Evolutionary conservation across 2,797 vertebrate species (phyloP), one percentile per base, ranked within the genome.

Genomic region (Orestias chungarensis): DNA sequence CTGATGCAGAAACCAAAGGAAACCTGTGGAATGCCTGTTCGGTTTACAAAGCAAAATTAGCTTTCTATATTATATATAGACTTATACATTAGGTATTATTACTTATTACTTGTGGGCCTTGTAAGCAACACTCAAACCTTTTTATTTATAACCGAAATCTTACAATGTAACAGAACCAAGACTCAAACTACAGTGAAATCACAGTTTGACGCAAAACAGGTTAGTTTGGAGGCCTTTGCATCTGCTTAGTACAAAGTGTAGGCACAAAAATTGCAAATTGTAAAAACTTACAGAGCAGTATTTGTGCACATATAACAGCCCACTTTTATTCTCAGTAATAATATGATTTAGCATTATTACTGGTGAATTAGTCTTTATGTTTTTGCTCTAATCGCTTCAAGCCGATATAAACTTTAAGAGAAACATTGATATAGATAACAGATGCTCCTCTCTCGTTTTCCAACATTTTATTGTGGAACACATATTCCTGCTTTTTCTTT

Each of bases 1-100:
- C 12, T 25, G 55, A 69, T 25, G 12, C 64, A 38, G 29, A 68
- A 80, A 62, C 59, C 64, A 81, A 64, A 75, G 43, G 1, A 64
- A 57, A 81, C 31, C 72, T 68, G 67, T 79, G 76, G 29, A 82
- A 47, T 14, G n/a, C 25, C 44, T 43, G 25, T 2, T 9, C 0
- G 1, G 23, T 61, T 35, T 23, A 29, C 25, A 43, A 42, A 72
- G 42, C 20, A 64, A 68, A 71, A 33, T 23, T 2, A 62, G 59
- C 25, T 52, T 14, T 64, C 70, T n/a, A n/a, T n/a, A n/a, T n/a
- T n/a, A n/a, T n/a, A n/a, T n/a, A n/a, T n/a, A 55, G 68, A 38
- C 59, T 18, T 27, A 25, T 44, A 27, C 8, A 76, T 35, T 79
- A 23, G 59, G 57, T 43, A n/a, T 65, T 11, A 50, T 54, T 12